Base-by-base conservation (phyloP, 1,140 invertebrate species). In the Drosophila nannoptera region DNA sequence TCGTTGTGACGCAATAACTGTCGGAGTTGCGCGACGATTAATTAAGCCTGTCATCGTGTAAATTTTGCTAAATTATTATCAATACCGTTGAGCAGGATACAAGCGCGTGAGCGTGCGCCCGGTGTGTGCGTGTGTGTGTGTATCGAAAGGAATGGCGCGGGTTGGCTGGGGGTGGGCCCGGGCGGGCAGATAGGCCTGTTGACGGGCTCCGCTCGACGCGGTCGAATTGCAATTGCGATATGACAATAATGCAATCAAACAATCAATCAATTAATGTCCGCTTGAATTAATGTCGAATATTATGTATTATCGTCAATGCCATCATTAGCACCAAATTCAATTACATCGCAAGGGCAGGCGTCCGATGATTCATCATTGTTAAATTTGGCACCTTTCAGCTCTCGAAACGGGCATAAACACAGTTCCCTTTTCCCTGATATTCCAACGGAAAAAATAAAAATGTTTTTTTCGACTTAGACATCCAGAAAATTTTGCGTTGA, bases 201-300 rank as follows among this genome's bases (percentile, higher is more conserved):
- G 63, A 36, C 75, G 54, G 32, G 63, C 64, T 29, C 33, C 31
- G 8, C 14, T 62, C 22, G 22, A 22, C 22, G 22, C 22, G 54
- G 32, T 64, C 62, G 69, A 86, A 69, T 77, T 86, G 62, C 81
- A 81, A 77, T 86, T 72, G 82, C 69, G 67, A 75, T 80, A 75
- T 86, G 77, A 86, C 82, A 87, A 86, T 86, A 86, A 86, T 86
- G 82, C 82, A 86, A 86, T 86, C 81, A 87, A 87, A 75, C 81
- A 86, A 86, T 86, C 81, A 84, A 84, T 84, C 81, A 84, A 84
- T 84, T 84, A 86, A 74, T 86, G 81, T 81, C 81, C 69, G 68
- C 77, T 67, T 81, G 65, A 87, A 82, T 86, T 86, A 86, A 87
- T 87, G 62, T 68, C 67, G 77, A 75, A 86, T 87, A 87, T 86